Percentiles rank a stretch among this genome's conserved stretches.
These are phyloP conservation scores for Actias luna DNA, from an alignment of 2,888 invertebrate genomes.

Conservation along the genomic window DNA sequence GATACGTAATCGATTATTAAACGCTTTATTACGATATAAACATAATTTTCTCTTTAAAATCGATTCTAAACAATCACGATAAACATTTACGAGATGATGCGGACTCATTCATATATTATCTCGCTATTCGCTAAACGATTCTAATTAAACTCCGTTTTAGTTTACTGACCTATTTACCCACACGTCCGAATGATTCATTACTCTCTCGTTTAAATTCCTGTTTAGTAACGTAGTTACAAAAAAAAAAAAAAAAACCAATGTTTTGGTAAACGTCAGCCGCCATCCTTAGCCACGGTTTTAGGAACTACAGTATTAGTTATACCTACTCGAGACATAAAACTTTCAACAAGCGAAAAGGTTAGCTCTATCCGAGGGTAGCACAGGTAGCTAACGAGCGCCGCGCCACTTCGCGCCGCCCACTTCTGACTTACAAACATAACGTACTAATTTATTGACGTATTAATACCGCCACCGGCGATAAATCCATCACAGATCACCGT, in stretches of 20 bases:
- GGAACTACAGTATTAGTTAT: slow-evolving; percentile 3
- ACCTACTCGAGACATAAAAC: slow-evolving; percentile 35
- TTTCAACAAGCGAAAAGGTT: slow-evolving; percentile 38
- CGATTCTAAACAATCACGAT: neutral
- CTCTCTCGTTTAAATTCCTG: neutral
- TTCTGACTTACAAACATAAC: slow-evolving; percentile 39
- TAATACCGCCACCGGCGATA: slow-evolving; percentile 64
- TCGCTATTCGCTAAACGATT: slow-evolving; percentile 4
- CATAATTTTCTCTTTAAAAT: neutral
- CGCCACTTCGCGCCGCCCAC: slow-evolving; percentile 67
- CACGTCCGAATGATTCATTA: slow-evolving; percentile 4
- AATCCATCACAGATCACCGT: slow-evolving; percentile 69
- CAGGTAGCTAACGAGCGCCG: slow-evolving; percentile 39
- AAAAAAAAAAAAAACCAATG: neutral
- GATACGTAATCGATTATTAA: neutral
- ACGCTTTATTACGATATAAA: neutral
- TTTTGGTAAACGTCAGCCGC: slow-evolving; percentile 1
- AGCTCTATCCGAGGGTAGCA: slow-evolving; percentile 22
- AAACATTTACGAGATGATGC: neutral
- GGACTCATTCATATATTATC: neutral
- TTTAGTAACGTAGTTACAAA: neutral
- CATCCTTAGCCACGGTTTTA: neutral
- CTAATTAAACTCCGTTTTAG: slow-evolving; percentile 1
- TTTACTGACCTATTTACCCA: slow-evolving; percentile 9
- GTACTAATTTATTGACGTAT: slow-evolving; percentile 56